Conservation (phyloP, 2,113 vertebrate genomes). For the Gymnarchus niloticus region DNA sequence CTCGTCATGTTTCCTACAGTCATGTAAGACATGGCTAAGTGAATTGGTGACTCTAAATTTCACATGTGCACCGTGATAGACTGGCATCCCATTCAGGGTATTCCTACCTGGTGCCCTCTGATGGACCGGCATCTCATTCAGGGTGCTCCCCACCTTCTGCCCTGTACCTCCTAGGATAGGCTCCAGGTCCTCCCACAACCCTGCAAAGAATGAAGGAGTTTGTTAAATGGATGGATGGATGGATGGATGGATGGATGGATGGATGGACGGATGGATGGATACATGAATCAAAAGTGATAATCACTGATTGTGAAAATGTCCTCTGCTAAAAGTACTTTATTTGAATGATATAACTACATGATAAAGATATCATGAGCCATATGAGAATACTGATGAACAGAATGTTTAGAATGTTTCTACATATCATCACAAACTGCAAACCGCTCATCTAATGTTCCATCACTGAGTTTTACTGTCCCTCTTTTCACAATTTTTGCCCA, state of each 20-base stretch:
- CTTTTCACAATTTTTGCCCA: too few relatives aligned
- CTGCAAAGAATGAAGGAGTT: too few relatives aligned
- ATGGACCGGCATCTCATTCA: background rate
- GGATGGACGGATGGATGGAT: background rate
- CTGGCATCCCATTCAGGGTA: background rate
- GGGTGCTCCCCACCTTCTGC: background rate
- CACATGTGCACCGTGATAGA: background rate
- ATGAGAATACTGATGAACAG: background rate
- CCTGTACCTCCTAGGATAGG: background rate
- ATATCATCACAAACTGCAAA: background rate
- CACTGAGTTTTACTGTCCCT: too few relatives aligned
- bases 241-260: background rate
- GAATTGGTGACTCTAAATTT: background rate
- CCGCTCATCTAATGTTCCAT: too few relatives aligned
- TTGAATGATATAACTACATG: background rate
- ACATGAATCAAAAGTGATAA: background rate
- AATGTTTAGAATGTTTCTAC: background rate
- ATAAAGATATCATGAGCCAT: background rate
- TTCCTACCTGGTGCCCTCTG: background rate
- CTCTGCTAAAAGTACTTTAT: background rate
- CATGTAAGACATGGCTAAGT: background rate
- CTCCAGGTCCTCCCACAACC: background rate
- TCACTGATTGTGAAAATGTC: background rate
- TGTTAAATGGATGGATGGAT: background rate
- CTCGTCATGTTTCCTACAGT: too few relatives aligned